phyloP scores from a whole-genome alignment of 2,113 vertebrate genomes.

The Arenaria interpres region DNA sequence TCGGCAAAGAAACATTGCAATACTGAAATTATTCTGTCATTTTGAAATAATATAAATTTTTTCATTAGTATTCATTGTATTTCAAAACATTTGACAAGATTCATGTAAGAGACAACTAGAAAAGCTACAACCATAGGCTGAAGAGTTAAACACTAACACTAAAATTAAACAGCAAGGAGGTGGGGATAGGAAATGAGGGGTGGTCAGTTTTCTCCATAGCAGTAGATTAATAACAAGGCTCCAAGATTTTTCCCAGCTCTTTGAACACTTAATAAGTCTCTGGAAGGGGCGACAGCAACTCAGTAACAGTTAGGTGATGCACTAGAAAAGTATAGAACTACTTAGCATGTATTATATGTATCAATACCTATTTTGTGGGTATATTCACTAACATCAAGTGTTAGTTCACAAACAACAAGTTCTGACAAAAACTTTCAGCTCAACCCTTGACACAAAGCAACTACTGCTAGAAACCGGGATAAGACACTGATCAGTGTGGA shows the following conservation, averaged over 20 bases:
- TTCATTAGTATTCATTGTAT: too few species aligned
- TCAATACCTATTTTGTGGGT: background rate
- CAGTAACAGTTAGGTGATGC: background rate
- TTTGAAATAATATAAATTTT: background rate
- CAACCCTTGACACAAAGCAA: background rate
- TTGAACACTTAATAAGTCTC: background rate
- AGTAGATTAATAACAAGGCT: background rate
- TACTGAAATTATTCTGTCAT: background rate
- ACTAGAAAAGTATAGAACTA: background rate
- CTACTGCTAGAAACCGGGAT: background rate
- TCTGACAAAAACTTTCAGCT: background rate
- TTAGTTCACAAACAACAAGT: background rate
- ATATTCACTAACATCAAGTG: background rate
- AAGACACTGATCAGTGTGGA: background rate
- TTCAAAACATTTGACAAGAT: background rate
- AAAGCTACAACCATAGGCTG: background rate
- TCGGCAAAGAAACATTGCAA: background rate
- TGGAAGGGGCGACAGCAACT: background rate
- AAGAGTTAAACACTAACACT: background rate
- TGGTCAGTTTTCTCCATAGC: background rate
- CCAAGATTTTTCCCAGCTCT: background rate
- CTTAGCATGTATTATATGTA: background rate
- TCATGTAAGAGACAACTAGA: accelerated
- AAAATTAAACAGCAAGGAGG: background rate
- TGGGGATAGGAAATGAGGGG: background rate